phyloP scores from a whole-genome alignment of 37 sponge, comb jelly and placozoan genomes.

The Chondrilla cf. caribensis region DNA sequence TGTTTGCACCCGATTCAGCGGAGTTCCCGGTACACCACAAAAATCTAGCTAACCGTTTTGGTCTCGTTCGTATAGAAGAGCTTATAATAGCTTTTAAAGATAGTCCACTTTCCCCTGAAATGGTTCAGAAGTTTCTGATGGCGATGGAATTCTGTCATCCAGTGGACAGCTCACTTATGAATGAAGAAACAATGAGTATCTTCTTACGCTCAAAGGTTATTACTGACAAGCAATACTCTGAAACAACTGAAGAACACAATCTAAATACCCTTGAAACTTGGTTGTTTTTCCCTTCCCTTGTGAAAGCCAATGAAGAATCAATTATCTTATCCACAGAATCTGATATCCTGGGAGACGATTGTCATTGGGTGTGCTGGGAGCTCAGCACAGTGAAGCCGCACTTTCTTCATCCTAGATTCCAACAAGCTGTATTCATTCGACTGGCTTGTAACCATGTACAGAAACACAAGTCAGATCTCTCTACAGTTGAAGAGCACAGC shows the following conservation, averaged over 20 bases:
- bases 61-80: neutral
- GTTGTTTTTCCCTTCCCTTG: neutral
- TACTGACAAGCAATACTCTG: too few species aligned
- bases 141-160: slow-evolving; percentile 11
- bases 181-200: neutral
- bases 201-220: too few species aligned
- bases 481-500: neutral
- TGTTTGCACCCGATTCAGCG: neutral
- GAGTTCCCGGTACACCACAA: neutral
- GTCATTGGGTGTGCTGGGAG: slow-evolving; percentile 4
- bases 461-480: neutral
- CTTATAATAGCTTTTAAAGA: neutral
- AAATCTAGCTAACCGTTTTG: neutral
- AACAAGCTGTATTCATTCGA: neutral
- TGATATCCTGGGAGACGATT: neutral
- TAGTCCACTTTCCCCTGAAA: neutral
- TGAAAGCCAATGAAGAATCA: neutral
- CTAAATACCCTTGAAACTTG: neutral
- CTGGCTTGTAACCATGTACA: neutral
- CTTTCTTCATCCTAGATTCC: neutral
- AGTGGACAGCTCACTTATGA: neutral
- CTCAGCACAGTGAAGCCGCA: neutral
- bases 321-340: too few species aligned
- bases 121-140: neutral
- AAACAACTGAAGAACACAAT: too few species aligned